Percentiles rank a stretch among this genome's conserved stretches.
Conservation (phyloP, 2,797 vertebrate species). For the Sebastes vulpes region DNA sequence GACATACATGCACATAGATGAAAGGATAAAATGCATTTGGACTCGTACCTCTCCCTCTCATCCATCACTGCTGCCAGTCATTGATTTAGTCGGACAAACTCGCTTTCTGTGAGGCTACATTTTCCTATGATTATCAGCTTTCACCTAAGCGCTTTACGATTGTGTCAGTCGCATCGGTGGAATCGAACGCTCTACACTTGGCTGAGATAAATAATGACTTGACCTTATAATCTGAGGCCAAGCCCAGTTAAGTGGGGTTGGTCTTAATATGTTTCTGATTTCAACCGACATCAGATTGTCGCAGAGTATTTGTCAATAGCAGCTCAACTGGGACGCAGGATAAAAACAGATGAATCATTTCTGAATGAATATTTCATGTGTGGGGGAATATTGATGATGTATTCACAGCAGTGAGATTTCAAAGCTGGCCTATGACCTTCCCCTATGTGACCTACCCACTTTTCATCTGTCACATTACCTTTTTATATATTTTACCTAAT, state of each 20-base stretch:
- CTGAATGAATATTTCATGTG: slow-evolving; percentile 4
- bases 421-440: slow-evolving; percentile 1
- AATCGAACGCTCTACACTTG: slow-evolving; percentile 29
- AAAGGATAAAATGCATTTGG: slow-evolving; percentile 42
- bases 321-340: neutral
- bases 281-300: slow-evolving; percentile 6
- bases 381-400: neutral
- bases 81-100: slow-evolving; percentile 58
- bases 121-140: slow-evolving; percentile 66
- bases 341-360: slow-evolving; percentile 4
- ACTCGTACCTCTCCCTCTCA: slow-evolving; percentile 9
- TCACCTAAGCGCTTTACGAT: slow-evolving; percentile 71
- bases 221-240: slow-evolving; percentile 47
- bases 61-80: slow-evolving; percentile 34
- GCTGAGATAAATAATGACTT: slow-evolving; percentile 48
- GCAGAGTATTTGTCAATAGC: slow-evolving; percentile 12
- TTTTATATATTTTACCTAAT: neutral
- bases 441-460: neutral
- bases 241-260: slow-evolving; percentile 44
- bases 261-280: slow-evolving; percentile 52
- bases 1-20: slow-evolving; percentile 26
- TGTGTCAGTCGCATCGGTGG: slow-evolving; percentile 12
- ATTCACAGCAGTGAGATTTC: neutral
- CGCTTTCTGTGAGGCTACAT: slow-evolving; percentile 39
- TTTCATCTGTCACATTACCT: neutral